phyloP scores from a whole-genome alignment of 2,888 invertebrate genomes.

The Thecophora atra region DNA sequence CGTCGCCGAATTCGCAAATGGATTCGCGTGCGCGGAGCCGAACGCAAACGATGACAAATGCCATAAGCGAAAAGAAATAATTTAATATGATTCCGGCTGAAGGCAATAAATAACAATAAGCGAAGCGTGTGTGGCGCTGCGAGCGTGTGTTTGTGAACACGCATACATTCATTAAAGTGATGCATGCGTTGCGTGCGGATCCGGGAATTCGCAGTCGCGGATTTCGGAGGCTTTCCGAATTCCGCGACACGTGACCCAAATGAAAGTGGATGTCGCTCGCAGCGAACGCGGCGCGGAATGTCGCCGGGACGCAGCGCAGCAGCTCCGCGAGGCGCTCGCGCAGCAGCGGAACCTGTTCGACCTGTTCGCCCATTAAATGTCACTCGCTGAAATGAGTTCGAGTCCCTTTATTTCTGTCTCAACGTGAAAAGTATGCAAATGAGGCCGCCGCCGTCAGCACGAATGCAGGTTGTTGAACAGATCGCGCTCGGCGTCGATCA shows the following conservation, averaged over 20 bases:
- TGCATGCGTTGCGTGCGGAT: background rate
- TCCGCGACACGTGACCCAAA: slow-evolving; percentile 16
- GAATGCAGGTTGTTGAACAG: slow-evolving; percentile 63
- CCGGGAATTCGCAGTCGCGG: too few relatives aligned
- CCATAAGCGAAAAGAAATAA: slow-evolving; percentile 36
- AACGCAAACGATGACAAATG: slow-evolving; percentile 40
- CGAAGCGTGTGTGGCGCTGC: background rate
- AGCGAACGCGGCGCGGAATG: background rate
- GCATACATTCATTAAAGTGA: background rate
- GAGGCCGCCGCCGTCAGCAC: slow-evolving; percentile 49
- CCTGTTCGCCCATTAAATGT: slow-evolving; percentile 2
- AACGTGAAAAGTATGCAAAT: slow-evolving; percentile 13
- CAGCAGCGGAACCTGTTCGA: background rate
- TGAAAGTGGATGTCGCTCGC: background rate
- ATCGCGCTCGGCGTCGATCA: slow-evolving; percentile 61
- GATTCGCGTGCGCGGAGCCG: background rate
- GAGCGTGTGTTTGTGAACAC: background rate
- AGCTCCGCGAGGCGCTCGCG: too few relatives aligned
- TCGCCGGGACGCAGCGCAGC: too few relatives aligned
- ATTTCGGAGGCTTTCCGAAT: background rate
- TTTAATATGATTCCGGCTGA: slow-evolving; percentile 40
- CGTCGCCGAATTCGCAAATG: too few relatives aligned
- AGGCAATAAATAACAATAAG: slow-evolving; percentile 39
- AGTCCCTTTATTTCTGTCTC: slow-evolving; percentile 6
- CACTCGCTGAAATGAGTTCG: slow-evolving; percentile 5